These are phyloP conservation scores for Trichogramma evanescens DNA, from an alignment of 2,888 invertebrate species.

Conservation along the genomic window DNA sequence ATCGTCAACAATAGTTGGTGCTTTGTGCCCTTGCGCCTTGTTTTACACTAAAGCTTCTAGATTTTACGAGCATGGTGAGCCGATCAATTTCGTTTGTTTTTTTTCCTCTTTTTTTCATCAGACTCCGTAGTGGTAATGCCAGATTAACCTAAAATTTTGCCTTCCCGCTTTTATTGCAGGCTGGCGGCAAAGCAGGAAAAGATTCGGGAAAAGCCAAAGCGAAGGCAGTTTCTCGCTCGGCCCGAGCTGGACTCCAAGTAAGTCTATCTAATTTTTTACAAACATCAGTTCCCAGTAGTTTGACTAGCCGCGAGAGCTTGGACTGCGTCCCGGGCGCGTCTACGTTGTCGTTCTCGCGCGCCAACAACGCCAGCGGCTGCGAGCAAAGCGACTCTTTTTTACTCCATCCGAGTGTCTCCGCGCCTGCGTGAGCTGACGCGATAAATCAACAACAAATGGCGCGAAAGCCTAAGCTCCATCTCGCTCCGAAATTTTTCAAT, in stretches of 20 bases:
- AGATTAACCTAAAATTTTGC: conserved; percentile 43
- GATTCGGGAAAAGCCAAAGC: conserved; percentile 99
- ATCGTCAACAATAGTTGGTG: too few relatives aligned
- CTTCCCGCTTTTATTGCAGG: conserved; percentile 55
- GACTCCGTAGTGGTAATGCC: not conserved
- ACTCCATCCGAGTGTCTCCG: too few relatives aligned
- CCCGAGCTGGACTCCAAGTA: conserved; percentile 98
- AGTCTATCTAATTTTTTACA: conserved; percentile 28
- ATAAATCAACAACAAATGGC: conserved; percentile 15
- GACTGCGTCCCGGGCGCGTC: conserved; percentile 3
- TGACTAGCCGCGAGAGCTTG: not conserved
- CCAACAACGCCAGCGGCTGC: not conserved
- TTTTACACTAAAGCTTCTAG: too few relatives aligned
- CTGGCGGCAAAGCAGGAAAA: conserved; percentile 99
- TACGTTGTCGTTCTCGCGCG: conserved; percentile 12
- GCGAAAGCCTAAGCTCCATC: conserved; percentile 11
- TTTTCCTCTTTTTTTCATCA: not conserved
- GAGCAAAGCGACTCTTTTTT: not conserved
- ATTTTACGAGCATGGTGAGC: too few relatives aligned
- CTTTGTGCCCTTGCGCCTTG: too few relatives aligned
- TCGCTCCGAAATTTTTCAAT: too few relatives aligned
- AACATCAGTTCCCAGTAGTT: too few relatives aligned
- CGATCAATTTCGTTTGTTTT: too few relatives aligned
- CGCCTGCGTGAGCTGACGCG: not conserved
- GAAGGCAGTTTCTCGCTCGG: conserved; percentile 98